Conservation (phyloP, 2,797 vertebrate genomes). For the Adelosebastes latens region DNA sequence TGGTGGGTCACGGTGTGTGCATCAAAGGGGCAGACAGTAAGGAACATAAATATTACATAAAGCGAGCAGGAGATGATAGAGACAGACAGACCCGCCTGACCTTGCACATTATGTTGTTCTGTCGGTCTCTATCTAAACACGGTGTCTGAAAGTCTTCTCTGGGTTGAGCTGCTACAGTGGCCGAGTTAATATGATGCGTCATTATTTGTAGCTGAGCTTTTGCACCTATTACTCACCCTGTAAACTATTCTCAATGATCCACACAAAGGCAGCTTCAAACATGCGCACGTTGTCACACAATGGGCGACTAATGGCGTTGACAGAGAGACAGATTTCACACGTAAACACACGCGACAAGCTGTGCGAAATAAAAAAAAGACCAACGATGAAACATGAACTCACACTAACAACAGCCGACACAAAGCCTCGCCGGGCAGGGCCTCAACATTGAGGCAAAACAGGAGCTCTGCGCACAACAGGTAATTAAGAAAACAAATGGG, state of each 20-base stretch:
- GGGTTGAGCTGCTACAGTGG: not conserved
- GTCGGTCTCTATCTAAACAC: constrained; percentile 6
- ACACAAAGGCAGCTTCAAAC: not conserved
- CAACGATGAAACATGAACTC: constrained; percentile 40
- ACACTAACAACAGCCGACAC: constrained; percentile 32
- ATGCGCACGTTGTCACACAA: not conserved
- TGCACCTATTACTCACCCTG: not conserved
- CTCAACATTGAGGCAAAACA: constrained; percentile 40
- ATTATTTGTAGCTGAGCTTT: not conserved
- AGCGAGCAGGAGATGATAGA: constrained; percentile 2
- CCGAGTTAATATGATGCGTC: not conserved
- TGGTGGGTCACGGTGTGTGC: not conserved
- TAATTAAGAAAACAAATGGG: constrained; percentile 73
- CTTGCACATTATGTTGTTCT: constrained; percentile 16
- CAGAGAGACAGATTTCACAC: constrained; percentile 15
- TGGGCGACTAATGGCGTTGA: not conserved
- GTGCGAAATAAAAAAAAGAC: not conserved
- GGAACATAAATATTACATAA: constrained; percentile 48
- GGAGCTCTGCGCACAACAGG: constrained; percentile 54
- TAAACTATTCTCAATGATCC: not conserved
- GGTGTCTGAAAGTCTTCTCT: not conserved
- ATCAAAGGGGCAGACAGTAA: constrained; percentile 4
- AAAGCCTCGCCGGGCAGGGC: constrained; percentile 44
- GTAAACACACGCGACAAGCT: constrained; percentile 10
- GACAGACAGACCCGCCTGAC: constrained; percentile 3